Percentiles rank a stretch among this genome's conserved stretches.
Evolutionary conservation across 2,113 vertebrate genomes (phyloP).

Genomic region (Thalassoma bifasciatum): DNA sequence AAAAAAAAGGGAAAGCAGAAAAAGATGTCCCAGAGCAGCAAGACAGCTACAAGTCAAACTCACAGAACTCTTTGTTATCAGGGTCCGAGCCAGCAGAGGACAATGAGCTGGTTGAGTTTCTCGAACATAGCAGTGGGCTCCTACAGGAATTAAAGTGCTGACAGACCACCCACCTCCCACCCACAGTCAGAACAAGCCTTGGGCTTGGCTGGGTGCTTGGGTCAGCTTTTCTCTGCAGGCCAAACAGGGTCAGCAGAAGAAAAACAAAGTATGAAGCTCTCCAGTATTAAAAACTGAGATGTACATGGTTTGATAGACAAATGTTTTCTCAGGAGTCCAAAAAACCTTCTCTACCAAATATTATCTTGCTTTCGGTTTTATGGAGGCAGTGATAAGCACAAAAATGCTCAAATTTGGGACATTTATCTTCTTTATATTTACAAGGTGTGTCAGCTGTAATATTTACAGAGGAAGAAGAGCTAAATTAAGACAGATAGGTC

Average conservation of each 20-base stretch:
- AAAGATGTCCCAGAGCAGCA: slow-evolving; percentile 6
- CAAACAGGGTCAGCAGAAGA: slow-evolving; percentile 65
- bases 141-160: slow-evolving; percentile 72
- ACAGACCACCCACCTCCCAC: slow-evolving; percentile 75
- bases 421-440: too few relatives aligned
- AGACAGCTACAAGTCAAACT: slow-evolving; percentile 28
- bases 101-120: slow-evolving; percentile 69
- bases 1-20: not conserved
- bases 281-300: slow-evolving; percentile 48
- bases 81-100: slow-evolving; percentile 56
- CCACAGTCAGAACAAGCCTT: slow-evolving; percentile 68
- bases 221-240: slow-evolving; percentile 45
- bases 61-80: slow-evolving; percentile 60
- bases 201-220: slow-evolving; percentile 61
- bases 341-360: not conserved
- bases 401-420: too few relatives aligned
- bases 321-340: slow-evolving; percentile 4
- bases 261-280: slow-evolving; percentile 32
- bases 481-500: too few relatives aligned
- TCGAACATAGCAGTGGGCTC: slow-evolving; percentile 54
- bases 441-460: too few relatives aligned
- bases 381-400: not conserved
- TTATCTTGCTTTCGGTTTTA: not conserved
- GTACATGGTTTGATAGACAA: slow-evolving; percentile 27
- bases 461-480: too few relatives aligned